phyloP scores from a whole-genome alignment of 2,113 vertebrate species.

The Propithecus coquereli region DNA sequence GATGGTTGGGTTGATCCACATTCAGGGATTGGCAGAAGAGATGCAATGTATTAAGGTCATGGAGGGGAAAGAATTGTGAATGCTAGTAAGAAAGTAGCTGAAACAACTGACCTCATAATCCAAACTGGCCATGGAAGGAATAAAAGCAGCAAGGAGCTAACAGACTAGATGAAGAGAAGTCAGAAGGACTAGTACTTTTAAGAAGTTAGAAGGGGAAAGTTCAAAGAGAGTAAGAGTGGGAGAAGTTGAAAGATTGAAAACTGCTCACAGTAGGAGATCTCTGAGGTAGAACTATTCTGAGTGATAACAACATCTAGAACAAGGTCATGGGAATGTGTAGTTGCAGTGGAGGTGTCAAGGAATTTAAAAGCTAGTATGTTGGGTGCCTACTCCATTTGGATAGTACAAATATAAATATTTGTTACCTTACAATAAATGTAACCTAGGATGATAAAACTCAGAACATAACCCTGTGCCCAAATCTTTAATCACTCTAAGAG shows the following conservation, averaged over 20 bases:
- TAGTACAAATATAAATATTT: background rate
- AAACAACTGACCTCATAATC: background rate
- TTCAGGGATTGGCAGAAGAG: background rate
- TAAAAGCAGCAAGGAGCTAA: background rate
- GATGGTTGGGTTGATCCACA: constrained; percentile 35
- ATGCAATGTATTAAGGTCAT: background rate
- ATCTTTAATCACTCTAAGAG: background rate
- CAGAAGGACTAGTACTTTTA: background rate
- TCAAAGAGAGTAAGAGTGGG: no score
- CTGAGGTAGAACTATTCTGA: no score
- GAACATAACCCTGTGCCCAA: background rate
- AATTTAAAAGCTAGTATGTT: background rate
- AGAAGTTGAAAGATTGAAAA: no score
- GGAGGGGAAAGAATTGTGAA: background rate
- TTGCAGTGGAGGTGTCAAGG: no score
- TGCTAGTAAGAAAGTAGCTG: background rate
- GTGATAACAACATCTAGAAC: no score
- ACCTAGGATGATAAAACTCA: background rate
- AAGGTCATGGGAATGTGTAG: no score
- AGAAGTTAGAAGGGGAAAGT: background rate
- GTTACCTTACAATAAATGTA: background rate
- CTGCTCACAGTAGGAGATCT: no score
- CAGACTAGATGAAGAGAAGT: background rate
- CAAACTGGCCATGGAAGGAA: background rate
- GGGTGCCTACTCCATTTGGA: background rate